Evolutionary conservation across 2,113 vertebrate genomes (phyloP).

Genomic region (Neopipo cinnamomea): DNA sequence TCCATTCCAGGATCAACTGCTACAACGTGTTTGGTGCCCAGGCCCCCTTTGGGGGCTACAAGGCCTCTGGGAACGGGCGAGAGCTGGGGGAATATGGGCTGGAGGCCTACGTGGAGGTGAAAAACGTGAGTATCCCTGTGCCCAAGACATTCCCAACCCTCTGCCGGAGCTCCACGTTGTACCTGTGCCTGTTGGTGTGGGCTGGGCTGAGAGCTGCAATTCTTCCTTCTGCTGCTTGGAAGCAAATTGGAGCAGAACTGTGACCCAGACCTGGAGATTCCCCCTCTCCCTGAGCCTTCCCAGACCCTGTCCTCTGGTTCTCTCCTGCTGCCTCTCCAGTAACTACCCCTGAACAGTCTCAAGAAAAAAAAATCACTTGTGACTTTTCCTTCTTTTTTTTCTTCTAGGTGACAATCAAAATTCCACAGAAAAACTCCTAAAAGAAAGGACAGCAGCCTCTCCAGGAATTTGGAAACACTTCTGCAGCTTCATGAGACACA

Average conservation of each 20-base stretch:
- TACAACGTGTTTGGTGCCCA: slow-evolving; percentile 92
- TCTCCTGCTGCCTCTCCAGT: background rate
- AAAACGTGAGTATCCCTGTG: slow-evolving; percentile 80
- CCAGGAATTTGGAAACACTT: accelerated
- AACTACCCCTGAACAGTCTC: background rate
- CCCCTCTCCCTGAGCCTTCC: background rate
- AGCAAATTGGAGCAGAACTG: background rate
- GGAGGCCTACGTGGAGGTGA: slow-evolving; percentile 90
- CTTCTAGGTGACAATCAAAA: slow-evolving; percentile 84
- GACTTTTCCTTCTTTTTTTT: background rate
- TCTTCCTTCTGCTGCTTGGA: background rate
- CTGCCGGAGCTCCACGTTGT: accelerated
- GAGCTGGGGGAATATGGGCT: slow-evolving; percentile 92
- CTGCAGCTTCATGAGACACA: background rate
- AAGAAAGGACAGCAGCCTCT: background rate
- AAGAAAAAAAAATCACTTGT: background rate
- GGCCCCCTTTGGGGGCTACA: slow-evolving; percentile 94
- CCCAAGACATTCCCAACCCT: background rate
- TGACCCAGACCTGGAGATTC: background rate
- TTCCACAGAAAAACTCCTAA: slow-evolving; percentile 91
- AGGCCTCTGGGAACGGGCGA: slow-evolving; percentile 88
- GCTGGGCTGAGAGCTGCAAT: background rate
- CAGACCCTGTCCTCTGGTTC: background rate
- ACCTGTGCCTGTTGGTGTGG: background rate
- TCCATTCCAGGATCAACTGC: slow-evolving; percentile 89